Conservation (phyloP, 2,888 invertebrate species). For the Eubasilissa splendida region DNA sequence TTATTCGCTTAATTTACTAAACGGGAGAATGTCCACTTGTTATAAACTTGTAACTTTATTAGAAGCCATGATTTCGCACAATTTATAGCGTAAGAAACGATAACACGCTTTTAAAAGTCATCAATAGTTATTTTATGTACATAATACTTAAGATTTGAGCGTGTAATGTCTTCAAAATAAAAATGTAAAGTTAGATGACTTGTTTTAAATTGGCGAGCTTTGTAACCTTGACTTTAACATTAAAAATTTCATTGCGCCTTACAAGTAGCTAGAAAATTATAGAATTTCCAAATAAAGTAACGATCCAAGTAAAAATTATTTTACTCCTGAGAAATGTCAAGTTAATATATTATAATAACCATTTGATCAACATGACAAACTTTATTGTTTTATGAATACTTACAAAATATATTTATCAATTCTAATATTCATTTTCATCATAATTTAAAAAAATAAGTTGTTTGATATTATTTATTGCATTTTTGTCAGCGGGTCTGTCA, state of each 20-base stretch:
- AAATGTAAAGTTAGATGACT: constrained; percentile 40
- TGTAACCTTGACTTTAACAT: constrained; percentile 52
- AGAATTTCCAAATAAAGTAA: constrained; percentile 26
- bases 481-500: constrained; percentile 33
- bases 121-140: constrained; percentile 41
- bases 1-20: constrained; percentile 3
- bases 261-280: constrained; percentile 48
- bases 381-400: too few species aligned
- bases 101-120: constrained; percentile 47
- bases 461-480: constrained; percentile 3
- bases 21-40: constrained; percentile 37
- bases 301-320: constrained; percentile 36
- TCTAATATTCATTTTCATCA: not conserved
- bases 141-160: constrained; percentile 31
- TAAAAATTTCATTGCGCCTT: constrained; percentile 57
- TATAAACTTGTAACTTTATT: constrained; percentile 51
- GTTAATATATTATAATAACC: constrained; percentile 7
- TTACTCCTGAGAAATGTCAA: constrained; percentile 38
- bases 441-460: not conserved
- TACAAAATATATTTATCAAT: constrained; percentile 10
- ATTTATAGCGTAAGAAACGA: constrained; percentile 45
- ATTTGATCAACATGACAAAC: not conserved
- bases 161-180: constrained; percentile 37
- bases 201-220: constrained; percentile 54
- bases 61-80: constrained; percentile 55